Conservation (phyloP, 2,888 invertebrate genomes). For the Euplagia quadripunctaria region DNA sequence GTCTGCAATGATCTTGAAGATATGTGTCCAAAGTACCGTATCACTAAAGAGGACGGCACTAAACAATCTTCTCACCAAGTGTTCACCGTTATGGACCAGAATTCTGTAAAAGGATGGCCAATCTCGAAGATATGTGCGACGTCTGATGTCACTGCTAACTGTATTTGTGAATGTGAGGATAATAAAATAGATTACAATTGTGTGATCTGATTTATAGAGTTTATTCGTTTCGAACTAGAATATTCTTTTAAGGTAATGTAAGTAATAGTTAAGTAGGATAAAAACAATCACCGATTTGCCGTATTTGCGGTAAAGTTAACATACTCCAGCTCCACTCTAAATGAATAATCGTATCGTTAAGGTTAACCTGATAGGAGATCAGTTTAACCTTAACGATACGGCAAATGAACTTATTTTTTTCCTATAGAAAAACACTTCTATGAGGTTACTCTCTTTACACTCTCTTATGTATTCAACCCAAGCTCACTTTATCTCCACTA, state of each 20-base stretch:
- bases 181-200: background rate
- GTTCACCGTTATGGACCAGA: slow-evolving; percentile 48
- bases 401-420: background rate
- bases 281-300: background rate
- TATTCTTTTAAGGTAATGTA: background rate
- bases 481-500: background rate
- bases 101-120: slow-evolving; percentile 38
- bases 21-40: slow-evolving; percentile 21
- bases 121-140: slow-evolving; percentile 23
- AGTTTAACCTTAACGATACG: background rate
- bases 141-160: slow-evolving; percentile 53
- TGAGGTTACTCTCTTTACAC: background rate
- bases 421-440: background rate
- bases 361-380: no score
- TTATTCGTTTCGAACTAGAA: background rate
- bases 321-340: no score
- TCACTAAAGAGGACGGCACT: slow-evolving; percentile 12
- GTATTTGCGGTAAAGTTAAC: background rate
- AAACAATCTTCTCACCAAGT: slow-evolving; percentile 32
- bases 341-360: no score
- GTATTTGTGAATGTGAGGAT: slow-evolving; percentile 24
- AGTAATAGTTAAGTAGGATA: no score
- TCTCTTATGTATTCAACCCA: background rate
- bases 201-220: slow-evolving; percentile 11
- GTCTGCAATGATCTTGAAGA: slow-evolving; percentile 4